Evolutionary conservation across 2,797 vertebrate species (phyloP), one percentile per base, ranked within the genome.

Genomic region (Neostethus bicornis): DNA sequence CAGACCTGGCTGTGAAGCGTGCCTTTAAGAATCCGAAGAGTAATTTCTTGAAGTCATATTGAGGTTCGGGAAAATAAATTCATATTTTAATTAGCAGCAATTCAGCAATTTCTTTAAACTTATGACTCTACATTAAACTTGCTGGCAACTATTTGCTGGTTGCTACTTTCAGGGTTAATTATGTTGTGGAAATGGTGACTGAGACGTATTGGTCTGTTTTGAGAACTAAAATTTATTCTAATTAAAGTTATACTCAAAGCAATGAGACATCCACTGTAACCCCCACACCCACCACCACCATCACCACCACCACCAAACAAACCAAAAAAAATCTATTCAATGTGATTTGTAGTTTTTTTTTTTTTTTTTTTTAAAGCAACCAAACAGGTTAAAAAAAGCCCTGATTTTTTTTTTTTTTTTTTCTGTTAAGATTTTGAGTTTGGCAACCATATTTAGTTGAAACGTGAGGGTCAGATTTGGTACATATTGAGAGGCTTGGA

Each of bases 401-500:
- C 29, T 31, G 5, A 32, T 14, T 32, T 13, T 32, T 34, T 59
- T 51, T 41, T 67, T 70, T 61, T 56, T 29, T 77, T 67, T 73
- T 62, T 57, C 35, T 55, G 14, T 35, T 50, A 57, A 45, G 10
- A 60, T 57, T 64, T 66, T 49, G 53, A 63, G 42, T 49, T 29
- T 28, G 55, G 61, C 61, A 24, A 42, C 62, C 63, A 70, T 69
- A 10, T 25, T 29, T n/a, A n/a, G 44, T 57, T 37, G 47, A 56
- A n/a, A n/a, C n/a, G n/a, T 23, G 19, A 49, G 32, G 47, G 55
- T 57, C 61, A 14, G 39, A 57, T 53, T 12, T 65, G 55, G 83
- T 69, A 57, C 55, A 66, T 64, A 69, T 55, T 49, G 61, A 73
- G 77, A 70, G 61, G 74, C 73, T 77, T 70, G 80, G 82, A 53